phyloP scores from a whole-genome alignment of 2,113 vertebrate genomes.

The Oncorhynchus gorbuscha region DNA sequence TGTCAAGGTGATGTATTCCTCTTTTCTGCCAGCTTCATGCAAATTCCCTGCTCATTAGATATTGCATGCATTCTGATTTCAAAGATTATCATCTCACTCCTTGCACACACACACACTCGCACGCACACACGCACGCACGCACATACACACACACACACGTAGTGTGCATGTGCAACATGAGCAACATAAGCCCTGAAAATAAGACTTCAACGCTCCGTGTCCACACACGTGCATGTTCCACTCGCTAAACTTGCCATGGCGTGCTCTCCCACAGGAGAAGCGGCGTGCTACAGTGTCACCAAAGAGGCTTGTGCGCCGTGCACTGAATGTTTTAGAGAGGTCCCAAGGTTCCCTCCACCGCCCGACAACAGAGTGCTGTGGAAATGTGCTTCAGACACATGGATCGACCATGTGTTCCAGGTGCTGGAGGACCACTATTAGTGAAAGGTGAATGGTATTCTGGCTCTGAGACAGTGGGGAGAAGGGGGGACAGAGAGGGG shows the following conservation, averaged over 20 bases:
- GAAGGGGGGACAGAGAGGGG: not conserved
- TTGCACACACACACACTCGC: no score
- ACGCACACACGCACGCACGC: no score
- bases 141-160: no score
- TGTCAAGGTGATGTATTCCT: no score
- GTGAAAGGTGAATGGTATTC: not conserved
- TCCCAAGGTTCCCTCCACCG: no score
- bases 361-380: not conserved
- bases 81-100: no score
- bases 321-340: not conserved
- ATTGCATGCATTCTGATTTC: no score
- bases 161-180: no score
- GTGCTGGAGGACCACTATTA: not conserved
- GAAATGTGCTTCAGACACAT: not conserved
- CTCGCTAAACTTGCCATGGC: not conserved
- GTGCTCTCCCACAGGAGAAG: not conserved
- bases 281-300: not conserved
- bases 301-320: not conserved
- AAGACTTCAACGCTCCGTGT: not conserved
- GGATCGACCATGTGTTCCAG: not conserved
- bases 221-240: not conserved
- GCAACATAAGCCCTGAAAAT: no score
- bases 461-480: not conserved
- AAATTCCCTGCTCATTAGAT: no score
- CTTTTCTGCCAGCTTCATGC: no score